Evolutionary conservation across 2,113 vertebrate species (phyloP), one percentile per base, ranked within the genome.

Genomic region (Plotosus lineatus): DNA sequence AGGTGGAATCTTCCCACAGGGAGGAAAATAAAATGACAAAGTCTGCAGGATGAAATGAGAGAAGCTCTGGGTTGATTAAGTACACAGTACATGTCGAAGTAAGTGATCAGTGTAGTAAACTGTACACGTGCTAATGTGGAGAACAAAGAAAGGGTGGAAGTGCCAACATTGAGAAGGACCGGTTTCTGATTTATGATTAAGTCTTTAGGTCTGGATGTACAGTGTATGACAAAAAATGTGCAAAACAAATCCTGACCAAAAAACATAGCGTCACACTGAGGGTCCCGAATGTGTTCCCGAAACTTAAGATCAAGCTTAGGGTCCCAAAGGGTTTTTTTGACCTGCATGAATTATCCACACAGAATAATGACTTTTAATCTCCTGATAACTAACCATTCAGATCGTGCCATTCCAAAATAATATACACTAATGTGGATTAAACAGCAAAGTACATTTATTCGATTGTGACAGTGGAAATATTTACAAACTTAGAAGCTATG

Each of bases 1-100:
- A 72, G 98, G 98, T 15, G 97, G 98, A 79, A 99, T 99, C 92
- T 98, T 99, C 86, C 98, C 97, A 93, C 98, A 99, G 3, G 97
- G 93, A 0, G 95, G 96, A 93, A 99, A 99, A 90, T 91, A 96
- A 93, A 99, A 99, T 0, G 97, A 97, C 89, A 99, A 91, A 1
- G 97, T 99, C 98, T 99, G 90, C 78, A 76, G 86, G 85, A 82
- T 83, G 8, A 55, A 26, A n/a, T 21, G 26, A 42, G 33, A 53
- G 40, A 77, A n/a, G 66, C n/a, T 48, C 26, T 28, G 17, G 38
- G 6, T 28, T 31, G 6, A 46, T 71, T 1, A 42, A 42, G 23
- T 15, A 44, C 11, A 15, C 11, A 15, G 23, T 15, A 68, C 11
- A 4, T 68, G 4, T 26, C n/a, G 12, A 28, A 42, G 40, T 19